A percentile compares a stretch with the other conserved stretches of the same genome.
These are phyloP conservation scores for Pammene fasciana DNA, from an alignment of 2,888 invertebrate genomes.

Conservation along the genomic window DNA sequence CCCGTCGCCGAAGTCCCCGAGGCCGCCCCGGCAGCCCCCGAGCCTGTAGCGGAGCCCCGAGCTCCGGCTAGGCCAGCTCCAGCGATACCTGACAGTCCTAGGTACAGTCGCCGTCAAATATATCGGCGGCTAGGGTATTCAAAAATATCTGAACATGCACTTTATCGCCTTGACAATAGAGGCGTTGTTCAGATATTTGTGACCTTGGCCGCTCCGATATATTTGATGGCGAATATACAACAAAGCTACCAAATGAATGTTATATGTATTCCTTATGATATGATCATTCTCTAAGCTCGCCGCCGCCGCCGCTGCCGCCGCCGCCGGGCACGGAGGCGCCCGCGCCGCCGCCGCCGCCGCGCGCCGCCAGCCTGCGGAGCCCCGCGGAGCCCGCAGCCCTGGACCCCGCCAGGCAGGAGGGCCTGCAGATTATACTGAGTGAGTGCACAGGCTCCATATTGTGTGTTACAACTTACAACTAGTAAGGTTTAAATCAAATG, in stretches of 20 bases:
- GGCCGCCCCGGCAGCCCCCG: conserved; percentile 39
- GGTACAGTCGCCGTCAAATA: no score
- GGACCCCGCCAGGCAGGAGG: conserved; percentile 58
- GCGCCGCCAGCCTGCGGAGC: conserved; percentile 47
- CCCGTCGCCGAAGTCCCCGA: conserved; percentile 40
- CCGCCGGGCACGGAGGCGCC: conserved; percentile 35
- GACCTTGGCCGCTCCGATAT: no score
- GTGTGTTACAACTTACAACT: no score
- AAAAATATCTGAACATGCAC: no score
- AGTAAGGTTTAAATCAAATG: no score
- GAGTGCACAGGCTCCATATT: no score
- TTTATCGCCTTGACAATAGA: no score
- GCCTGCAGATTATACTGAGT: conserved; percentile 69
- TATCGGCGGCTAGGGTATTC: no score
- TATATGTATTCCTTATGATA: no score
- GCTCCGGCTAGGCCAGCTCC: conserved; percentile 48
- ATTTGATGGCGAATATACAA: no score
- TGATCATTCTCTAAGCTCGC: not conserved
- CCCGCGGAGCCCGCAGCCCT: conserved; percentile 47
- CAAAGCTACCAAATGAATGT: no score
- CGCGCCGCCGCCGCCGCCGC: conserved; percentile 48
- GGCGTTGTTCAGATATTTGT: no score
- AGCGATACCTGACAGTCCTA: conserved; percentile 19
- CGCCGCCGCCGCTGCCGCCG: conserved; percentile 37
- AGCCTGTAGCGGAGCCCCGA: conserved; percentile 43